A percentile compares a stretch with the other conserved stretches of the same genome.
phyloP scores from a whole-genome alignment of 2,888 invertebrate species.

The Ormyrus labotus region DNA sequence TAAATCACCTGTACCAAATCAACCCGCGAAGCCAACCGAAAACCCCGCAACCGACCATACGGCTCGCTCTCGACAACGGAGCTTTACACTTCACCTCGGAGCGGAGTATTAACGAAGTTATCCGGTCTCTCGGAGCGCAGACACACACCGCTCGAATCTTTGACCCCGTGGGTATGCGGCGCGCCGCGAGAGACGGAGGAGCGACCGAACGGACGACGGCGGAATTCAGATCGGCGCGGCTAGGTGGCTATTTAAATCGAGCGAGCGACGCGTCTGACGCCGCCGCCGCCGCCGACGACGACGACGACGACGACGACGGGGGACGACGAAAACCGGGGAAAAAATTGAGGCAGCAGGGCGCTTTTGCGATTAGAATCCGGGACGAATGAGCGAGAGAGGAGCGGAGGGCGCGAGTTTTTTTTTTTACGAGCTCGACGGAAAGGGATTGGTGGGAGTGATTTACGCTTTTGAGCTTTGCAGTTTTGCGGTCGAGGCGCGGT shows the following conservation, averaged over 20 bases:
- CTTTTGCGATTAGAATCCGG: conserved; percentile 15
- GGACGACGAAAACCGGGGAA: no score
- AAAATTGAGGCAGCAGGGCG: background rate
- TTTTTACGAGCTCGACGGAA: no score
- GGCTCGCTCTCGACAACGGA: background rate
- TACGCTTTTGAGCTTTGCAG: no score
- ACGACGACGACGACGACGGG: no score
- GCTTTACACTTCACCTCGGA: background rate
- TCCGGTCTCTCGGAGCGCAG: background rate
- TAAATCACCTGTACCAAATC: no score
- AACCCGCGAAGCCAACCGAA: no score
- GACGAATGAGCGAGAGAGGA: no score
- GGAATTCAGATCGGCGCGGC: conserved; percentile 56
- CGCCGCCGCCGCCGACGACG: conserved; percentile 26
- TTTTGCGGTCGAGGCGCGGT: no score
- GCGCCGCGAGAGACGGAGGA: conserved; percentile 9
- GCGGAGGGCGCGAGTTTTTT: no score
- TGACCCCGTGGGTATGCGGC: conserved; percentile 39
- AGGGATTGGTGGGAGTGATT: no score
- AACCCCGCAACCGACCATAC: no score
- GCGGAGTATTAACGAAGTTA: no score
- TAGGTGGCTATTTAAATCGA: conserved; percentile 55
- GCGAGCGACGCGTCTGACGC: conserved; percentile 43
- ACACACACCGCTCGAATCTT: conserved; percentile 22
- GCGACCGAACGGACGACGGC: conserved; percentile 26